Conservation (phyloP, 2,888 invertebrate genomes). For the Invenusta paracnida region DNA sequence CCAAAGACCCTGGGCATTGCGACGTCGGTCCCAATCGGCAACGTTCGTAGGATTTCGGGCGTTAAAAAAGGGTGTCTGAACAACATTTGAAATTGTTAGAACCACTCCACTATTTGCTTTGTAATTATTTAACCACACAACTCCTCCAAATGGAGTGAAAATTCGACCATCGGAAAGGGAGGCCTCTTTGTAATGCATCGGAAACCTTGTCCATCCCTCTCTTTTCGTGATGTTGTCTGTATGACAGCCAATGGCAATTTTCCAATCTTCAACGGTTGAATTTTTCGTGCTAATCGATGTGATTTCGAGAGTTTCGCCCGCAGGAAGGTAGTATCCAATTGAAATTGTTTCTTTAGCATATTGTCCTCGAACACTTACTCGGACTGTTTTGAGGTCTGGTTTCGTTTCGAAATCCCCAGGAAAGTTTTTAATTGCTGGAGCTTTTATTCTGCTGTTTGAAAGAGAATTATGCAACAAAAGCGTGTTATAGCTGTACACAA, state of each 20-base stretch:
- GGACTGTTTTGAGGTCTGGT: neutral
- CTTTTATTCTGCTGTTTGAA: neutral
- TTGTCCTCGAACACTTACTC: neutral
- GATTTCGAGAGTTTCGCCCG: conserved; percentile 16
- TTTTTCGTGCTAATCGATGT: neutral
- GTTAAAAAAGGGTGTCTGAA: conserved; percentile 26
- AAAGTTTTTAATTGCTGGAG: neutral
- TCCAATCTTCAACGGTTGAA: neutral
- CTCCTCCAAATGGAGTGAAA: conserved; percentile 31
- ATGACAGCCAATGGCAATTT: conserved; percentile 33
- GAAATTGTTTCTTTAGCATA: neutral
- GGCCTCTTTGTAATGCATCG: neutral
- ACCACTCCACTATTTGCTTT: neutral
- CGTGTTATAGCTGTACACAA: neutral
- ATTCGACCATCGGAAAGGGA: neutral
- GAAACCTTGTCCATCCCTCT: neutral
- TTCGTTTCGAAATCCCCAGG: conserved; percentile 20
- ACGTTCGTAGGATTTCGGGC: neutral
- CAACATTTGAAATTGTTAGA: conserved; percentile 27
- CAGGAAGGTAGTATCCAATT: conserved; percentile 30
- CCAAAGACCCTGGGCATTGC: neutral
- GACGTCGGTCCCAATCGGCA: conserved; percentile 27
- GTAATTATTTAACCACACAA: conserved; percentile 3
- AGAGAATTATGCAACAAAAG: neutral
- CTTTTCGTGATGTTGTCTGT: conserved; percentile 24